phyloP scores from a whole-genome alignment of 2,888 invertebrate species.

The Drosophila nr. medialis region DNA sequence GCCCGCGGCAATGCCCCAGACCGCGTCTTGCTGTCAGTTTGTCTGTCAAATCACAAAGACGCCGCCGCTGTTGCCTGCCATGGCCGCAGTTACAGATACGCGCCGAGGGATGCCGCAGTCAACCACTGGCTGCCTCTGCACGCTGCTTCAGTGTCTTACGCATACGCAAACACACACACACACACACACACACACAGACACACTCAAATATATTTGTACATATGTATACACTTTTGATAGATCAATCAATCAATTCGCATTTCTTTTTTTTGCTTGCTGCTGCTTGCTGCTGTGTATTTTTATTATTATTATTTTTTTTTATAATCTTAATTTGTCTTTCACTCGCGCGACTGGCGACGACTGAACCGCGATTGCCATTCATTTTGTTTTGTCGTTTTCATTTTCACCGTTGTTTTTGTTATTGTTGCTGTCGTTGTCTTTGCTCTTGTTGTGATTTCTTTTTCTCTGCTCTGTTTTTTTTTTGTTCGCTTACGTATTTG shows the following conservation, averaged over 20 bases:
- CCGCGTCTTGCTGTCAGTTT: slow-evolving; percentile 76
- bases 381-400: slow-evolving; percentile 70
- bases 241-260: slow-evolving; percentile 78
- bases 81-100: slow-evolving; percentile 56
- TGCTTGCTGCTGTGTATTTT: slow-evolving; percentile 57
- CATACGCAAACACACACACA: slow-evolving; percentile 16
- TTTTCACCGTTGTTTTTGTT: slow-evolving; percentile 27
- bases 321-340: slow-evolving; percentile 81
- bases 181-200: slow-evolving; percentile 6
- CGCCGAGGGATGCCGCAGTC: slow-evolving; percentile 54
- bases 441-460: slow-evolving; percentile 33
- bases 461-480: background rate
- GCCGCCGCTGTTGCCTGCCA: slow-evolving; percentile 25
- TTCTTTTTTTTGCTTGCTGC: slow-evolving; percentile 28
- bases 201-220: slow-evolving; percentile 30
- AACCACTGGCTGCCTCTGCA: slow-evolving; percentile 4
- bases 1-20: slow-evolving; percentile 49
- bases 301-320: slow-evolving; percentile 69
- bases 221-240: slow-evolving; percentile 74
- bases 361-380: slow-evolving; percentile 76
- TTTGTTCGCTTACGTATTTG: slow-evolving; percentile 6
- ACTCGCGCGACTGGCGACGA: slow-evolving; percentile 73
- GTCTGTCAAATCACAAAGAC: slow-evolving; percentile 79
- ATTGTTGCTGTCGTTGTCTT: slow-evolving; percentile 6
- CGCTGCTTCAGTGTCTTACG: slow-evolving; percentile 26